A percentile compares a stretch with the other conserved stretches of the same genome.
These are phyloP conservation scores for Diabrotica balteata DNA, from an alignment of 2,888 invertebrate species.

Conservation along the genomic window DNA sequence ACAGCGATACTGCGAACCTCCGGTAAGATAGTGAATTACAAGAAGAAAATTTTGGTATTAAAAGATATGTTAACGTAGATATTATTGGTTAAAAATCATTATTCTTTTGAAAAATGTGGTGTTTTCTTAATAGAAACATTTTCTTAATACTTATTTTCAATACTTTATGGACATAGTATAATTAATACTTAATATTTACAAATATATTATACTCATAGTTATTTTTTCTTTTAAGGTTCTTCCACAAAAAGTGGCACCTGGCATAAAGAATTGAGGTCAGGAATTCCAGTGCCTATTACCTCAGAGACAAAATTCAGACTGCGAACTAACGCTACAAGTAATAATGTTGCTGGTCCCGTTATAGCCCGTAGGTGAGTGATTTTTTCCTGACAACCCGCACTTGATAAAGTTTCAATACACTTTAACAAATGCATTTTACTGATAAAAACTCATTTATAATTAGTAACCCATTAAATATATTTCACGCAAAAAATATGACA, in stretches of 20 bases:
- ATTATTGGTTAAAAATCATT: too few species aligned
- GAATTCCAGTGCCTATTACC: slow-evolving; percentile 57
- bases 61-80: too few species aligned
- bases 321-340: slow-evolving; percentile 38
- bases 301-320: slow-evolving; percentile 45
- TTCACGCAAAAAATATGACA: too few species aligned
- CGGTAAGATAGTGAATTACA: too few species aligned
- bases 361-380: slow-evolving; percentile 46
- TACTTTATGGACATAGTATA: too few species aligned
- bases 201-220: too few species aligned
- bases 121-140: not conserved
- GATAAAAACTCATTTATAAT: too few species aligned
- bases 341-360: slow-evolving; percentile 40
- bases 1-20: too few species aligned
- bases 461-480: too few species aligned
- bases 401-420: slow-evolving; percentile 1
- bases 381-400: slow-evolving; percentile 16
- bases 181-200: too few species aligned
- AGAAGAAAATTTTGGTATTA: too few species aligned
- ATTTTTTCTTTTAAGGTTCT: slow-evolving; percentile 39
- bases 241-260: slow-evolving; percentile 47
- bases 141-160: too few species aligned
- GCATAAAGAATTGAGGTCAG: slow-evolving; percentile 53
- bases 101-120: not conserved
- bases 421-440: not conserved